Conservation (phyloP, 2,113 vertebrate genomes). For the Amphiprion ocellaris region DNA sequence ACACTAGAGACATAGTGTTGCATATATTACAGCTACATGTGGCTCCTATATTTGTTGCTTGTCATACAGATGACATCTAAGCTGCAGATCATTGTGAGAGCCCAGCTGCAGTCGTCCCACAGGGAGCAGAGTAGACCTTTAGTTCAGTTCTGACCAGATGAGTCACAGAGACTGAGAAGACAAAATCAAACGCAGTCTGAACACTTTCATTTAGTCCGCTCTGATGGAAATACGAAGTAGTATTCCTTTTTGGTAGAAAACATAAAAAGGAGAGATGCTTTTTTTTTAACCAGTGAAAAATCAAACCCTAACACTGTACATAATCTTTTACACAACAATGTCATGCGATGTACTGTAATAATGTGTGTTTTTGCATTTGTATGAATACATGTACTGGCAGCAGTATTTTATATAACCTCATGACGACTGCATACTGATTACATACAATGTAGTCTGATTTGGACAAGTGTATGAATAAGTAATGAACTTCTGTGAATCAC, state of each 20-base stretch:
- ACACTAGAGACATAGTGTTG: background rate
- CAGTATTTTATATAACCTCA: slow-evolving; percentile 31
- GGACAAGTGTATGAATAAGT: slow-evolving; percentile 67
- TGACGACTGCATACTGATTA: slow-evolving; percentile 40
- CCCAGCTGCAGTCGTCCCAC: slow-evolving; percentile 73
- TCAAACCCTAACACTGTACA: background rate
- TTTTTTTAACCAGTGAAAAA: background rate
- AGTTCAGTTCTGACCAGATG: slow-evolving; percentile 73
- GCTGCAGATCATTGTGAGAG: slow-evolving; percentile 50
- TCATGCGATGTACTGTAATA: background rate
- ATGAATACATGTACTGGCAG: background rate
- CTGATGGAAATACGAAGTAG: slow-evolving; percentile 6
- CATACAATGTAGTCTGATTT: slow-evolving; percentile 41
- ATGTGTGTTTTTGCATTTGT: background rate
- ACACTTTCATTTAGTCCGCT: slow-evolving; percentile 26
- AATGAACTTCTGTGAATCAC: slow-evolving; percentile 55
- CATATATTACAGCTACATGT: slow-evolving; percentile 15
- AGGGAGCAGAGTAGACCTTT: slow-evolving; percentile 65
- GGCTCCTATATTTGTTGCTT: slow-evolving; percentile 18
- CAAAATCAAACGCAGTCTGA: slow-evolving; percentile 47
- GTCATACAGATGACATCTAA: slow-evolving; percentile 37
- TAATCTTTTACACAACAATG: background rate
- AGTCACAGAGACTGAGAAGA: slow-evolving; percentile 57
- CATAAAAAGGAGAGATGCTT: slow-evolving; percentile 9
- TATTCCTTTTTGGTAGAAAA: background rate